Conservation (phyloP, 2,113 vertebrate genomes). For the Glaucidium brasilianum region DNA sequence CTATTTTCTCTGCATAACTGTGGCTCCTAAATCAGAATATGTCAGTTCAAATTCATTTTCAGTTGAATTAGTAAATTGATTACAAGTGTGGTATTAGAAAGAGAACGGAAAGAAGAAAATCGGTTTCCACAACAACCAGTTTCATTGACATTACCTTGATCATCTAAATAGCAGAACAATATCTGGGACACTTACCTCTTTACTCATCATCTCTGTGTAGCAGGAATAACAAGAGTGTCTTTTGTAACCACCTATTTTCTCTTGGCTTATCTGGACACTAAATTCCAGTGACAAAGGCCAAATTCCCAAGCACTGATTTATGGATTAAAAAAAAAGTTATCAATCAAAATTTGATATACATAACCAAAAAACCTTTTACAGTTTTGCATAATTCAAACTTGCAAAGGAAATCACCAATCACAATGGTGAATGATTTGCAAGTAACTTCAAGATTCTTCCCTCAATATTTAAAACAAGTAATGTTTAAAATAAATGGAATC, state of each 20-base stretch:
- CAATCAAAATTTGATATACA: neutral
- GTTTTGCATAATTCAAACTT: neutral
- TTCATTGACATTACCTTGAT: neutral
- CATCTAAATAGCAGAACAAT: neutral
- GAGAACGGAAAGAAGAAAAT: constrained; percentile 19
- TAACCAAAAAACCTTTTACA: neutral
- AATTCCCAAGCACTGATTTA: neutral
- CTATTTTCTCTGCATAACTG: neutral
- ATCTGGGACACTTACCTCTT: neutral
- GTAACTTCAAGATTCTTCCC: neutral
- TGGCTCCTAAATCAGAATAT: neutral
- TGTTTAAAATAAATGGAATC: neutral
- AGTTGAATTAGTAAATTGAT: neutral
- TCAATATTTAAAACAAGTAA: neutral
- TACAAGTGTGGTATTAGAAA: neutral
- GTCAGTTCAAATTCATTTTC: neutral
- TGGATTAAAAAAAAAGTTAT: neutral
- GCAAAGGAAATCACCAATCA: neutral
- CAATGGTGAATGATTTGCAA: neutral
- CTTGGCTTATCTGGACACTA: neutral
- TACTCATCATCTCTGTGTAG: neutral
- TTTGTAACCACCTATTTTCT: neutral
- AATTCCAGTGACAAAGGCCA: neutral
- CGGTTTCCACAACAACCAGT: neutral
- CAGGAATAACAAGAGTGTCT: neutral